phyloP scores from a whole-genome alignment of 2,797 vertebrate genomes.

The Hypotaenidia okinawae region DNA sequence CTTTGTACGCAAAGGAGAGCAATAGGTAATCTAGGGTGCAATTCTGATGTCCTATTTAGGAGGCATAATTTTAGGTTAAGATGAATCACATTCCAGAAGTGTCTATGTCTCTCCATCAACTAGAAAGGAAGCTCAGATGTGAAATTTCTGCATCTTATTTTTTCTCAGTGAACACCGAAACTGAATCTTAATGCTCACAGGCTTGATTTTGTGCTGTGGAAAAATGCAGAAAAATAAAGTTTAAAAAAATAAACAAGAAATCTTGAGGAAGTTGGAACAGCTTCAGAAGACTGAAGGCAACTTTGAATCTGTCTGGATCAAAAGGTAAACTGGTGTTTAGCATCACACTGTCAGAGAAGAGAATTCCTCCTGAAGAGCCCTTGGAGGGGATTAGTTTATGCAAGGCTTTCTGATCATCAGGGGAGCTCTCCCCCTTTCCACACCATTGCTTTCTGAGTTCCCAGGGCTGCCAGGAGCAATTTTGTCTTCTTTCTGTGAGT shows the following conservation, averaged over 20 bases:
- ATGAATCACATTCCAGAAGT: slow-evolving; percentile 69
- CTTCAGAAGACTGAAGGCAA: background rate
- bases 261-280: background rate
- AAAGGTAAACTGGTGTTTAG: background rate
- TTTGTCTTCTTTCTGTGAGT: background rate
- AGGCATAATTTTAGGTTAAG: slow-evolving; percentile 62
- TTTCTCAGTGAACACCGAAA: slow-evolving; percentile 5
- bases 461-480: background rate
- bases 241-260: background rate
- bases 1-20: slow-evolving; percentile 34
- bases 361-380: background rate
- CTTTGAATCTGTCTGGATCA: background rate
- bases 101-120: background rate
- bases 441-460: background rate
- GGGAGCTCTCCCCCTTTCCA: background rate
- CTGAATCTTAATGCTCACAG: slow-evolving; percentile 25
- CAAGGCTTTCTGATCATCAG: background rate
- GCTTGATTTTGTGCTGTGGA: background rate
- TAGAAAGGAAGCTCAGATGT: slow-evolving; percentile 47
- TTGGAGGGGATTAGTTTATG: background rate
- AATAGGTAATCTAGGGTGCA: slow-evolving; percentile 49
- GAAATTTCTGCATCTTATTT: slow-evolving; percentile 34
- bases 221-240: background rate
- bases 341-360: background rate
- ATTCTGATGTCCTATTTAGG: slow-evolving; percentile 57